Base-by-base conservation (phyloP, 1,140 invertebrate genomes). In the Notospermus geniculatus region DNA sequence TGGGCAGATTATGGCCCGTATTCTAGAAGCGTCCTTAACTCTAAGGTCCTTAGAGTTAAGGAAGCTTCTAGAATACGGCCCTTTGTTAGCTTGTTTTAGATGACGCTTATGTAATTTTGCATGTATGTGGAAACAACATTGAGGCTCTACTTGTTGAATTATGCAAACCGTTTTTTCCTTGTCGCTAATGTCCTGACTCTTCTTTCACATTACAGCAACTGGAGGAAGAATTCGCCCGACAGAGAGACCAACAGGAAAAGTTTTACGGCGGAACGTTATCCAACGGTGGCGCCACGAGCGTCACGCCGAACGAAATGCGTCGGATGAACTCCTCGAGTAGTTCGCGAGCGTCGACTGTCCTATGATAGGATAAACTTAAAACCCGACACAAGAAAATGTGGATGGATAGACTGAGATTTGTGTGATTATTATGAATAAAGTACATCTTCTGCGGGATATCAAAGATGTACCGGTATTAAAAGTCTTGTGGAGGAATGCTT, bases 241-340 rank as follows among this genome's bases (percentile, higher is more conserved):
- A 94, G 76, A 79, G 90, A 62, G 90, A 91, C 72, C 91, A 93
- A 70, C 91, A 93, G 80, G 90, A 92, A 77, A 84, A 87, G 55
- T 87, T 92, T 69, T 92, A 85, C 70, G 83, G 82, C 52, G 69
- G 46, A 19, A 27, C 46, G n/a, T 7, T 50, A 50, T n/a, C 46
- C 9, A 27, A 19, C 19, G 25, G 25, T 50, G 46, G 46, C n/a
- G n/a, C 46, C n/a, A n/a, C 46, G 9, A 50, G n/a, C n/a, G 5
- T 23, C n/a, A 50, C 46, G 46, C 46, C 46, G 46, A 27, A 50
- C n/a, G 46, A 50, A 27, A 50, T 50, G 25, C 46, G 19, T 7
- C 46, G 46, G 9, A 7, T 36, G 32, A 36, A 36, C 15, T 36
- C 32, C 4, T 7, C 19, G 5, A 23, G 19, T 50, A n/a, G 19